phyloP scores from a whole-genome alignment of 2,113 vertebrate species.

The Pseudolaguvia tuberculata region DNA sequence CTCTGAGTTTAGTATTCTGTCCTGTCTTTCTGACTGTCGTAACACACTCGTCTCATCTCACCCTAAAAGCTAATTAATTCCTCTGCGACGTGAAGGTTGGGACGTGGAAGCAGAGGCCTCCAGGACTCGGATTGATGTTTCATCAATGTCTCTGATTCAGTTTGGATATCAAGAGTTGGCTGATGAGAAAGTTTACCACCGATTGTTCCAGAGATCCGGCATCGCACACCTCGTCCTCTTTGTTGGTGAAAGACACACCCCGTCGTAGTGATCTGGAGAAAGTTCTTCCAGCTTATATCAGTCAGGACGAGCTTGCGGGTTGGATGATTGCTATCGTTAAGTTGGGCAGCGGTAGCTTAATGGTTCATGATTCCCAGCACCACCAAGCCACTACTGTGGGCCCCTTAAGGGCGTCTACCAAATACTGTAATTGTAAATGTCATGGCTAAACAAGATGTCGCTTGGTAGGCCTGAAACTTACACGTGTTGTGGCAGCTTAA shows the following conservation, averaged over 20 bases:
- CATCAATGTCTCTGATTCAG: neutral
- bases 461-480: too few species aligned
- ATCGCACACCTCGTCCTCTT: neutral
- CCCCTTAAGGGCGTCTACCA: too few species aligned
- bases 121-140: neutral
- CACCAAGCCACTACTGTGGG: too few species aligned
- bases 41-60: neutral
- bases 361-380: too few species aligned
- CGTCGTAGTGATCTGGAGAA: neutral
- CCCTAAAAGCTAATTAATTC: slow-evolving; percentile 1
- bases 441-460: too few species aligned
- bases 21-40: neutral
- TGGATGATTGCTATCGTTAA: neutral
- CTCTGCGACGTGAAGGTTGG: neutral
- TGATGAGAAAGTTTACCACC: too few species aligned
- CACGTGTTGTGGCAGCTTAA: too few species aligned
- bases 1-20: slow-evolving; percentile 7
- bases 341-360: too few species aligned
- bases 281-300: neutral
- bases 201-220: too few species aligned
- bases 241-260: neutral
- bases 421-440: too few species aligned
- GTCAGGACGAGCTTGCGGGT: neutral
- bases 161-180: neutral
- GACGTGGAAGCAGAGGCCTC: neutral